Percentiles rank a stretch among this genome's conserved stretches.
Evolutionary conservation across 1,140 invertebrate species (phyloP).

Genomic region (Dendrolimus punctatus): DNA sequence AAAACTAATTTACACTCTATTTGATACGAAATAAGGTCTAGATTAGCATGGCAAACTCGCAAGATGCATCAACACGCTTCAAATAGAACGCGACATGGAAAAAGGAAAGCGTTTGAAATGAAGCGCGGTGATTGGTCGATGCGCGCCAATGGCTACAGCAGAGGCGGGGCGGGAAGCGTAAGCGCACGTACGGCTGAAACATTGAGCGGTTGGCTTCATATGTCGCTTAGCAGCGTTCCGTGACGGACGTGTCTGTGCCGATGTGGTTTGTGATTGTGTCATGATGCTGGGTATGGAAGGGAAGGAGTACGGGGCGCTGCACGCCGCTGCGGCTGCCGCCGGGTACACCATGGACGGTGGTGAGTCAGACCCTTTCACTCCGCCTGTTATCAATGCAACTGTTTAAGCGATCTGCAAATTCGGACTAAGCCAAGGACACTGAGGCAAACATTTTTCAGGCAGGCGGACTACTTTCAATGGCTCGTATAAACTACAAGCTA

Average conservation of each 20-base stretch:
- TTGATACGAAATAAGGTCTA: slow-evolving; percentile 9
- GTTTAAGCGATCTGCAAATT: too few relatives aligned
- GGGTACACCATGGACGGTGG: slow-evolving; percentile 55
- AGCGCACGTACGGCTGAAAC: slow-evolving; percentile 10
- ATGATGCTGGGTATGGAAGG: slow-evolving; percentile 64
- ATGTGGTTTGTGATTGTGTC: slow-evolving; percentile 30
- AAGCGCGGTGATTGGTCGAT: slow-evolving; percentile 60
- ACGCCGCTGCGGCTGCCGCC: slow-evolving; percentile 54
- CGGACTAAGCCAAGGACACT: too few relatives aligned
- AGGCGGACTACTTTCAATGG: too few relatives aligned
- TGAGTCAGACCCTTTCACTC: slow-evolving; percentile 15
- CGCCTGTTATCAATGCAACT: too few relatives aligned
- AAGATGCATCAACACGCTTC: slow-evolving; percentile 57
- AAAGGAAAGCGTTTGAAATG: slow-evolving; percentile 62
- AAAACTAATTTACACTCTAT: slow-evolving; percentile 13
- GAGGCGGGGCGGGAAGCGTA: slow-evolving; percentile 40
- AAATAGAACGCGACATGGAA: slow-evolving; percentile 63
- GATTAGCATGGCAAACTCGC: slow-evolving; percentile 8
- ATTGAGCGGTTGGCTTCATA: slow-evolving; percentile 32
- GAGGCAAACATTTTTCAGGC: too few relatives aligned
- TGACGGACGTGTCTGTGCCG: slow-evolving; percentile 25
- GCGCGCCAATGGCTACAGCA: slow-evolving; percentile 51
- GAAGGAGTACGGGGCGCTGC: slow-evolving; percentile 64
- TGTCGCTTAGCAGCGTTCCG: slow-evolving; percentile 27
- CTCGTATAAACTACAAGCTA: too few relatives aligned